phyloP scores from a whole-genome alignment of 2,888 invertebrate species.

The Synanthedon myopaeformis region DNA sequence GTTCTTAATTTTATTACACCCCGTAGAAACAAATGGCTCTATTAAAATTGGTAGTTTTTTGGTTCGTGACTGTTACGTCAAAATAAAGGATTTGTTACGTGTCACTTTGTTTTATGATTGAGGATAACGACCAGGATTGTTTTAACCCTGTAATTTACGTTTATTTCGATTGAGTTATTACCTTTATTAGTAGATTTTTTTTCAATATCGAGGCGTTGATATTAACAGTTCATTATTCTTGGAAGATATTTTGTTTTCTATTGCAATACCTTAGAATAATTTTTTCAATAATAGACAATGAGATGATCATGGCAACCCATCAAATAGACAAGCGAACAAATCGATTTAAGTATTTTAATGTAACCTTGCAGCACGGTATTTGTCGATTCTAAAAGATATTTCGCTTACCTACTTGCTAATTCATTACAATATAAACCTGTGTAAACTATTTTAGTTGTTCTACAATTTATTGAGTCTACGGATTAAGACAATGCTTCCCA shows the following conservation, averaged over 20 bases:
- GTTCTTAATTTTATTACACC: too few relatives aligned
- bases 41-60: slow-evolving; percentile 10
- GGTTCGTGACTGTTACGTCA: slow-evolving; percentile 17
- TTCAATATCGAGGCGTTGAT: not conserved
- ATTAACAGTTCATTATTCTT: slow-evolving; percentile 5
- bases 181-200: not conserved
- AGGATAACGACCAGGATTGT: slow-evolving; percentile 18
- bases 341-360: too few relatives aligned
- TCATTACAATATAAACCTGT: too few relatives aligned
- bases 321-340: too few relatives aligned
- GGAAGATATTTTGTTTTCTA: slow-evolving; percentile 7
- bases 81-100: slow-evolving; percentile 22
- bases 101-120: slow-evolving; percentile 27
- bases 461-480: too few relatives aligned
- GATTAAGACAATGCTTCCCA: too few relatives aligned
- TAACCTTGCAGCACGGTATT: too few relatives aligned
- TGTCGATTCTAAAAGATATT: too few relatives aligned
- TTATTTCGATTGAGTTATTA: slow-evolving; percentile 23
- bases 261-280: not conserved
- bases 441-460: too few relatives aligned
- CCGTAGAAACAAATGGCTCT: slow-evolving; percentile 4
- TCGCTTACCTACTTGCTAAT: too few relatives aligned
- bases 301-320: too few relatives aligned
- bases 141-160: slow-evolving; percentile 11
- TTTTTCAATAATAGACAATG: not conserved